Percentiles rank a stretch among this genome's conserved stretches.
Evolutionary conservation across 2,797 vertebrate genomes (phyloP).

Genomic region (Tadarida brasiliensis): DNA sequence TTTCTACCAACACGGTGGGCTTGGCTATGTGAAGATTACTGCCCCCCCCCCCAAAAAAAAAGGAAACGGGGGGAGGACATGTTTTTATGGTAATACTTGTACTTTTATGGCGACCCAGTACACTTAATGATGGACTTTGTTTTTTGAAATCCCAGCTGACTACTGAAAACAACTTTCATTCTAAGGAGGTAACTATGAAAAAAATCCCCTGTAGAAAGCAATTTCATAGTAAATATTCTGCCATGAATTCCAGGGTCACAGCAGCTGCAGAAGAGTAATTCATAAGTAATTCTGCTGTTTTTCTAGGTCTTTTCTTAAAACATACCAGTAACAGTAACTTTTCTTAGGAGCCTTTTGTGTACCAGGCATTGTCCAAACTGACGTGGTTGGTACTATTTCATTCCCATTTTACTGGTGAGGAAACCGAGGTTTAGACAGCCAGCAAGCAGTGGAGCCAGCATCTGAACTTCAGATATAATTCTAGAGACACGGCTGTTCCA

Average conservation of each 20-base stretch:
- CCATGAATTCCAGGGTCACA: background rate
- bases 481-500: background rate
- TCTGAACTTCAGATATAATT: background rate
- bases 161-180: background rate
- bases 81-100: background rate
- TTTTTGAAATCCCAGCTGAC: slow-evolving; percentile 31
- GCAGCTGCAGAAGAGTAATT: background rate
- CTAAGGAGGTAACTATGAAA: background rate
- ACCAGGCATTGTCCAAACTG: background rate
- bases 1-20: background rate
- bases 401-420: background rate
- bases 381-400: background rate
- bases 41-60: background rate
- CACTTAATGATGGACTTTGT: background rate
- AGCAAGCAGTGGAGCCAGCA: background rate
- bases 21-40: background rate
- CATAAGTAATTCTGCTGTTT: background rate
- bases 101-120: background rate
- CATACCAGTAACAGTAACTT: background rate
- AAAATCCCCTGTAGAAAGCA: background rate
- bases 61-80: too few relatives aligned
- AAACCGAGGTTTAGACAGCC: background rate
- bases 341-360: background rate
- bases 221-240: background rate
- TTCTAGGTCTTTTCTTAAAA: slow-evolving; percentile 9